Evolutionary conservation across 1,140 invertebrate species (phyloP).

Genomic region (Phortica variegata): DNA sequence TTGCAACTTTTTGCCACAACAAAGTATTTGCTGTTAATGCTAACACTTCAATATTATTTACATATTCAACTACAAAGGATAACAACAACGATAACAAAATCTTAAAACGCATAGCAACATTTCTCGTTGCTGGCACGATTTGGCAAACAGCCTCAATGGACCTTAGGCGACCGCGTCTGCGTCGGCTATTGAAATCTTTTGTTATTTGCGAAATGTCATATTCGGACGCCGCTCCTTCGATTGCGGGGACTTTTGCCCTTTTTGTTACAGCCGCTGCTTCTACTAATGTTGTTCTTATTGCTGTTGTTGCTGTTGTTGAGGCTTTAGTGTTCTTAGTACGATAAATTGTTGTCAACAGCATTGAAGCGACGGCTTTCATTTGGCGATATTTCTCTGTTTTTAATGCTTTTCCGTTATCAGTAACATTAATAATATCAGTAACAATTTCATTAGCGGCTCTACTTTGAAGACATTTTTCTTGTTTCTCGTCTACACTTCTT

Average conservation of each 20-base stretch:
- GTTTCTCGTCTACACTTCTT: no score
- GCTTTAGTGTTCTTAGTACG: no score
- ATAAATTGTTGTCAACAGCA: no score
- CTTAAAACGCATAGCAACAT: conserved; percentile 40
- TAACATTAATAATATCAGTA: no score
- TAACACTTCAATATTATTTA: conserved; percentile 53
- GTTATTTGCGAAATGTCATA: conserved; percentile 29
- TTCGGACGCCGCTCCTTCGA: conserved; percentile 4
- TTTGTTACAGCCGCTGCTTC: conserved; percentile 12
- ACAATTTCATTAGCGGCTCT: no score
- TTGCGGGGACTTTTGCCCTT: conserved; percentile 19
- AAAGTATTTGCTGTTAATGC: no score
- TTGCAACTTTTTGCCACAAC: no score
- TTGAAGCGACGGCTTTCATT: no score
- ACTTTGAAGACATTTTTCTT: no score
- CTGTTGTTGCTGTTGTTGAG: conserved; percentile 23
- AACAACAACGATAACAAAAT: conserved; percentile 42
- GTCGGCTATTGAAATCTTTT: conserved; percentile 55
- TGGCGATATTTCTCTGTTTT: no score
- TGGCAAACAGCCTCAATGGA: conserved; percentile 17
- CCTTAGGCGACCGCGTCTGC: conserved; percentile 51
- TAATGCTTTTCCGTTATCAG: no score
- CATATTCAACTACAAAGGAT: conserved; percentile 40
- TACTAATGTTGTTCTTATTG: conserved; percentile 20
- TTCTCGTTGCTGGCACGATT: conserved; percentile 27